phyloP scores from a whole-genome alignment of 1,140 invertebrate species.

The Hydropsyche tenuis region DNA sequence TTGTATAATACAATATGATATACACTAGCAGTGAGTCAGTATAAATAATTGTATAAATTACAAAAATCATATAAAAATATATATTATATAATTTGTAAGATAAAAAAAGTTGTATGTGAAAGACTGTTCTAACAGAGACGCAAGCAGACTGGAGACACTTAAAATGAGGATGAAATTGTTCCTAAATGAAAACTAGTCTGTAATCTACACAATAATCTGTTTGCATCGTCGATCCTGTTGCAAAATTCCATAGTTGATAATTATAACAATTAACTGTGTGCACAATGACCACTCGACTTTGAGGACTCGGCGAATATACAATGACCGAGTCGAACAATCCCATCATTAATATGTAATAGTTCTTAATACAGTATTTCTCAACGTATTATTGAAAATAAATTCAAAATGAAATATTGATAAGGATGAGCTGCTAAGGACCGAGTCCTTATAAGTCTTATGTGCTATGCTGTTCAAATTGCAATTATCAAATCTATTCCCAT shows the following conservation, averaged over 20 bases:
- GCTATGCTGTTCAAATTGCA: no score
- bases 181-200: constrained; percentile 52
- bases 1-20: background rate
- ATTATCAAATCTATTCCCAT: no score
- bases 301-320: no score
- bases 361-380: no score
- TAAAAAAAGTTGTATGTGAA: constrained; percentile 2
- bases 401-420: no score
- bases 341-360: no score
- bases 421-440: no score
- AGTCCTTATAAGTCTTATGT: no score
- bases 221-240: constrained; percentile 12
- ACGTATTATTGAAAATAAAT: no score
- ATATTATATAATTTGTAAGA: constrained; percentile 2
- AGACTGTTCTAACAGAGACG: constrained; percentile 16
- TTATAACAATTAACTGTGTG: background rate
- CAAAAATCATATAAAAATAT: constrained; percentile 1
- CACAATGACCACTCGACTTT: constrained; percentile 4
- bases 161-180: constrained; percentile 40
- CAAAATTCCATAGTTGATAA: constrained; percentile 25
- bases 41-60: constrained; percentile 13
- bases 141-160: constrained; percentile 17
- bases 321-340: no score
- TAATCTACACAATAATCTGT: constrained; percentile 31
- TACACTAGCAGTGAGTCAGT: constrained; percentile 17